Percentiles rank a stretch among this genome's conserved stretches.
Conservation (phyloP, 2,113 vertebrate genomes). For the Hystrix cristata region DNA sequence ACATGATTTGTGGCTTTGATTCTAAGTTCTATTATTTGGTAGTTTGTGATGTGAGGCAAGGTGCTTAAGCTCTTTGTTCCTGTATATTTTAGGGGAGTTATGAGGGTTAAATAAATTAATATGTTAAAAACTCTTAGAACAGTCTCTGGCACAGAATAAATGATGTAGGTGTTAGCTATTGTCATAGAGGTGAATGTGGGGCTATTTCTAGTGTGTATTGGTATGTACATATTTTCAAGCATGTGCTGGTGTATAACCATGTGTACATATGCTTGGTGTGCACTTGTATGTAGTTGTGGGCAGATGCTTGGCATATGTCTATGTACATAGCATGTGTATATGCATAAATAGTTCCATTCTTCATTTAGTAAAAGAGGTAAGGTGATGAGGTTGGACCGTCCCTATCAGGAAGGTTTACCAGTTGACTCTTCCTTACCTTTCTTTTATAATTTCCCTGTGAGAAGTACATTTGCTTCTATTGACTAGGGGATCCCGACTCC, state of each 20-base stretch:
- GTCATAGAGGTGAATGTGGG: background rate
- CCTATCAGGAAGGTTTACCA: background rate
- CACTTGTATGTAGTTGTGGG: slow-evolving; percentile 8
- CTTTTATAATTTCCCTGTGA: slow-evolving; percentile 37
- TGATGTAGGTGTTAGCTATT: background rate
- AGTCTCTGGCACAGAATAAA: slow-evolving; percentile 33
- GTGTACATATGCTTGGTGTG: background rate
- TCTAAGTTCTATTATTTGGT: background rate
- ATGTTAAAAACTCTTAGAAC: slow-evolving; percentile 22
- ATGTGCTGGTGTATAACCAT: background rate
- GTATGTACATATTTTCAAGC: background rate
- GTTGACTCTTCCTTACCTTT: background rate
- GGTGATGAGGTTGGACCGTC: slow-evolving; percentile 3
- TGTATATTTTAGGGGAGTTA: slow-evolving; percentile 16
- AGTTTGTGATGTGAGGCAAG: slow-evolving; percentile 52
- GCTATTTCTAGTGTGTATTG: slow-evolving; percentile 23
- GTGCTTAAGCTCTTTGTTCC: slow-evolving; percentile 15
- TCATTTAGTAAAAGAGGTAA: slow-evolving; percentile 67
- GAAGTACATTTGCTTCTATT: slow-evolving; percentile 34
- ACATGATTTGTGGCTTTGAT: slow-evolving; percentile 21
- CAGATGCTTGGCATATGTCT: slow-evolving; percentile 8
- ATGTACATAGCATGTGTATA: background rate
- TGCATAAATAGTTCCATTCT: background rate
- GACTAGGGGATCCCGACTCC: background rate
- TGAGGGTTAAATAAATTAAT: slow-evolving; percentile 50